Conservation (phyloP, 1,140 invertebrate species). For the Aradophagus sp. region DNA sequence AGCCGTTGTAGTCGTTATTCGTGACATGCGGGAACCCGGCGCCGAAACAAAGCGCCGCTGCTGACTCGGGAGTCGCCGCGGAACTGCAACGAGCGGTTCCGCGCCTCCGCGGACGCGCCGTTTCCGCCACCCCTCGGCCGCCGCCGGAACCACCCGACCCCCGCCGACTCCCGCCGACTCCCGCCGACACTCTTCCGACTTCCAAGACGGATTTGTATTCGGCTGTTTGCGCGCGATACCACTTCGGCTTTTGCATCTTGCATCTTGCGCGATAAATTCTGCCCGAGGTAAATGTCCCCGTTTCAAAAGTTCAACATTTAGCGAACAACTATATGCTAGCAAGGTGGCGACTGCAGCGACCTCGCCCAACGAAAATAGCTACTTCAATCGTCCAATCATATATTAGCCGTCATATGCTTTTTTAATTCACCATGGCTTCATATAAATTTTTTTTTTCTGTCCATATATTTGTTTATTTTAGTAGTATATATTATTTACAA, state of each 20-base stretch:
- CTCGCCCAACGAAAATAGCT: no score
- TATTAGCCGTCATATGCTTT: no score
- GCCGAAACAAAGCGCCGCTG: slow-evolving; percentile 23
- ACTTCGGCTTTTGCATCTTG: slow-evolving; percentile 23
- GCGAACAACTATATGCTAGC: no score
- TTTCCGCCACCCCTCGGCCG: slow-evolving; percentile 45
- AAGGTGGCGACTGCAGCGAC: no score
- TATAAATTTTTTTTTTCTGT: no score
- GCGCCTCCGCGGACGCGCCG: slow-evolving; percentile 50
- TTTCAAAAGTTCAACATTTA: slow-evolving; percentile 1
- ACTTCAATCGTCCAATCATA: no score
- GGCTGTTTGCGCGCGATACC: slow-evolving; percentile 35
- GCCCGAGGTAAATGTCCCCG: slow-evolving; percentile 20
- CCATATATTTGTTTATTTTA: no score
- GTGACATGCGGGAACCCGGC: slow-evolving; percentile 40
- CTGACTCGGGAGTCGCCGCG: slow-evolving; percentile 51
- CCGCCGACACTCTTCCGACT: slow-evolving; percentile 34
- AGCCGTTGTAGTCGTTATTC: slow-evolving; percentile 36
- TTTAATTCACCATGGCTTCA: no score
- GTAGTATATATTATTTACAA: no score
- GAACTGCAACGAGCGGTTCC: slow-evolving; percentile 53
- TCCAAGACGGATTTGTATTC: slow-evolving; percentile 38
- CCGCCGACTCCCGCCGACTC: slow-evolving; percentile 44
- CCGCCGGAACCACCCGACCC: slow-evolving; percentile 44
- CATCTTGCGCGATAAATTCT: slow-evolving; percentile 20